Conservation (phyloP, 1,140 invertebrate species). For the Drosophila truncata region DNA sequence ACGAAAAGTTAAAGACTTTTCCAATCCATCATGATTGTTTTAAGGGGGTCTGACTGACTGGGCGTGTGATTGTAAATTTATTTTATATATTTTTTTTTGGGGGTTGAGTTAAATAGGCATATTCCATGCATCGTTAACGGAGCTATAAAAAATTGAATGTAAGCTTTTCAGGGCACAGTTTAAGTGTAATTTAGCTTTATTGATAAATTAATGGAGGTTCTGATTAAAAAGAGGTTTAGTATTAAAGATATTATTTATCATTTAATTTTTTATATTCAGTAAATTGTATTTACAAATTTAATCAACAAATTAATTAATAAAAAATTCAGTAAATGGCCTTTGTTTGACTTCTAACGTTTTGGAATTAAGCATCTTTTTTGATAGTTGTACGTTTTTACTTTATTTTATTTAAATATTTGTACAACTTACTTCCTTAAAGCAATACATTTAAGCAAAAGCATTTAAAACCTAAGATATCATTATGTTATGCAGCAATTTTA, state of each 20-base stretch:
- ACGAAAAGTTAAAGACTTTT: constrained; percentile 44
- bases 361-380: too few species aligned
- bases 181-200: neutral
- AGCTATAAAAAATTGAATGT: constrained; percentile 13
- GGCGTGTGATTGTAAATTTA: constrained; percentile 61
- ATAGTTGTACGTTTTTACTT: neutral
- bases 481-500: constrained; percentile 1
- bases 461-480: neutral
- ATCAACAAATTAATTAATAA: neutral
- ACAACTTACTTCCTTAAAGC: neutral
- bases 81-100: constrained; percentile 16
- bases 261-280: neutral
- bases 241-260: neutral
- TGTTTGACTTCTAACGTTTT: too few species aligned
- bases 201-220: neutral
- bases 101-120: constrained; percentile 47
- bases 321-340: too few species aligned
- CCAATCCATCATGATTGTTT: constrained; percentile 32
- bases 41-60: constrained; percentile 10
- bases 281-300: neutral
- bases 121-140: constrained; percentile 33
- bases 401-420: neutral
- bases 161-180: neutral
- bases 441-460: neutral
- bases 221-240: neutral